Conservation (phyloP, 1,140 invertebrate species). For the Trigoniulus corallinus region DNA sequence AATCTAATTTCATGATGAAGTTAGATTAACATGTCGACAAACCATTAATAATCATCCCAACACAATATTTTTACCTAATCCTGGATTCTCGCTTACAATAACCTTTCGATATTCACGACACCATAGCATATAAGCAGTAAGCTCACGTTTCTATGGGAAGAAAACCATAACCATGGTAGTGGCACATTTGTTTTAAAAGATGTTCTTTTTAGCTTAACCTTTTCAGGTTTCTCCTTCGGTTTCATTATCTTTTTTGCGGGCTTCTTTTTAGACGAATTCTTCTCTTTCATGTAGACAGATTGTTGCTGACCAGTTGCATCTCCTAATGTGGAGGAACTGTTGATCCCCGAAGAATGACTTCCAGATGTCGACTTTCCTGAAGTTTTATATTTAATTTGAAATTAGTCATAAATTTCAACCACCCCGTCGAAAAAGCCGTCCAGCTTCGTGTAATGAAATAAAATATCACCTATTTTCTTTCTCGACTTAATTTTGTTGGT, state of each 20-base stretch:
- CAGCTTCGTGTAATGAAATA: too few relatives aligned
- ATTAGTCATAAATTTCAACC: too few relatives aligned
- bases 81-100: slow-evolving; percentile 48
- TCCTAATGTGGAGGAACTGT: too few relatives aligned
- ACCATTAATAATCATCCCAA: not conserved
- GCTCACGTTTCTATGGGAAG: slow-evolving; percentile 45
- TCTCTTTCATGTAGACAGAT: not conserved
- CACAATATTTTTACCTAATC: slow-evolving; percentile 38
- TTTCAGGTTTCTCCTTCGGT: slow-evolving; percentile 7
- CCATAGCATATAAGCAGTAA: slow-evolving; percentile 81
- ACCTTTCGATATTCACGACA: slow-evolving; percentile 60
- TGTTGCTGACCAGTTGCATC: too few relatives aligned
- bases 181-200: not conserved
- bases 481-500: too few relatives aligned
- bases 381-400: too few relatives aligned
- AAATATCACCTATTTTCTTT: too few relatives aligned
- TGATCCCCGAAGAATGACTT: too few relatives aligned
- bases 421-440: too few relatives aligned
- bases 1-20: slow-evolving; percentile 43
- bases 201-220: not conserved
- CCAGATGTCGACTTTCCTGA: too few relatives aligned
- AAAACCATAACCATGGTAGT: not conserved
- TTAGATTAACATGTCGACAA: not conserved
- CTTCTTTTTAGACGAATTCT: slow-evolving; percentile 2
- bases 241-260: slow-evolving; percentile 7